Base-by-base conservation (phyloP, 2,113 vertebrate species). In the Antechinus stuartii region DNA sequence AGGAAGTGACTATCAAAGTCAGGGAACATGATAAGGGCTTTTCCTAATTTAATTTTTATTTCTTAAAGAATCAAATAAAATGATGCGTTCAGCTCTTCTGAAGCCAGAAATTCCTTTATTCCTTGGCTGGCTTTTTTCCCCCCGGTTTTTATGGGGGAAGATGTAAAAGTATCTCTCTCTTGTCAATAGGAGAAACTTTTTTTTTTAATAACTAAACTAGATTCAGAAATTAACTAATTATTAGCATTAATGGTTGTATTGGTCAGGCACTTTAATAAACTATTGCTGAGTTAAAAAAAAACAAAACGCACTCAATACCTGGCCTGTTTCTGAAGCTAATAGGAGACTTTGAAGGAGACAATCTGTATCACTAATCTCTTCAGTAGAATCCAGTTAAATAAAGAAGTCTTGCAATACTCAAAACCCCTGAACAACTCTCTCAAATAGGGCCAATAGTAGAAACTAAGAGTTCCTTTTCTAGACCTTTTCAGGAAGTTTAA, bases 1-100 rank as follows among this genome's bases (percentile, higher is more conserved):
- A 96, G 89, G 94, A 96, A 94, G 42, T 89, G 55, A 97, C 91
- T 61, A 54, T 55, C 23, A 92, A 46, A 19, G 55, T 54, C 92
- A 90, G 1, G 49, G 42, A 84, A 90, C 6, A 89, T 16, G 93
- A 53, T 50, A 25, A 91, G 47, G 68, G 9, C 56, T 94, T 42
- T 46, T 90, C 11, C 10, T 42, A 91, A 23, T 90, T 94, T 95
- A 93, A 91, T 93, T 90, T 42, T 94, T 93, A 84, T 42, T 42
- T 84, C 35, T 84, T 42, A 84, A 84, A 84, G 19, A 42, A 84
- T 42, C 35, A 84, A 84, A 42, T 42, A 84, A 84, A 42, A 84
- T 50, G 25, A 47, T 90, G 50, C 91, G 93, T 47, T 22, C 92
- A 92, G 92, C 47, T 90, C 30, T 92, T 49, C 14, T 91, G 25